These are phyloP conservation scores for Ammodytes dubius DNA, from an alignment of 2,113 vertebrate species.

Conservation along the genomic window DNA sequence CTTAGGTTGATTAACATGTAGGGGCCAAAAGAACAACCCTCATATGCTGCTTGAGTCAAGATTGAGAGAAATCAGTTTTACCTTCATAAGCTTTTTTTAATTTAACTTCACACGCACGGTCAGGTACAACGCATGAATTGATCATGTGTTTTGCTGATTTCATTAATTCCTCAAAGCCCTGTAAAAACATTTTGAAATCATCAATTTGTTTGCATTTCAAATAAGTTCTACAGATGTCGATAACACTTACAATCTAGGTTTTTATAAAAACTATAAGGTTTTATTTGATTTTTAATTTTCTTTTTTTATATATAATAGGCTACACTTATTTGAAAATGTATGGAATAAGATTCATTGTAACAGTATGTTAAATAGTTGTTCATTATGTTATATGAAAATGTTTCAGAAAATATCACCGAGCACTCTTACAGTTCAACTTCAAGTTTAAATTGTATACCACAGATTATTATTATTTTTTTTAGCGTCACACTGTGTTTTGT, in stretches of 20 bases:
- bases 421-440: neutral
- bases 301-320: neutral
- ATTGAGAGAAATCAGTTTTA: constrained; percentile 31
- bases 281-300: neutral
- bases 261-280: neutral
- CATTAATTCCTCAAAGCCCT: neutral
- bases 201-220: neutral
- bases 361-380: neutral
- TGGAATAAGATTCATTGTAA: neutral
- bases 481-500: constrained; percentile 6
- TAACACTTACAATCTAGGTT: neutral
- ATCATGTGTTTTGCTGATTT: neutral
- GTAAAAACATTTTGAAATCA: neutral
- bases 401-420: neutral
- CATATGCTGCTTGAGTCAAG: constrained; percentile 38
- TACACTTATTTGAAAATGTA: neutral
- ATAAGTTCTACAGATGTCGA: neutral
- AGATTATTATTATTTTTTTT: neutral
- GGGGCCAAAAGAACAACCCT: constrained; percentile 60
- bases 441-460: neutral
- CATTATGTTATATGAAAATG: neutral
- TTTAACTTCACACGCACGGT: neutral
- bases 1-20: constrained; percentile 70
- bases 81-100: constrained; percentile 4
- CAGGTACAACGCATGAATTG: neutral